A percentile compares a stretch with the other conserved stretches of the same genome.
These are phyloP conservation scores for Oxyruncus cristatus DNA, from an alignment of 2,113 vertebrate species.

Conservation along the genomic window DNA sequence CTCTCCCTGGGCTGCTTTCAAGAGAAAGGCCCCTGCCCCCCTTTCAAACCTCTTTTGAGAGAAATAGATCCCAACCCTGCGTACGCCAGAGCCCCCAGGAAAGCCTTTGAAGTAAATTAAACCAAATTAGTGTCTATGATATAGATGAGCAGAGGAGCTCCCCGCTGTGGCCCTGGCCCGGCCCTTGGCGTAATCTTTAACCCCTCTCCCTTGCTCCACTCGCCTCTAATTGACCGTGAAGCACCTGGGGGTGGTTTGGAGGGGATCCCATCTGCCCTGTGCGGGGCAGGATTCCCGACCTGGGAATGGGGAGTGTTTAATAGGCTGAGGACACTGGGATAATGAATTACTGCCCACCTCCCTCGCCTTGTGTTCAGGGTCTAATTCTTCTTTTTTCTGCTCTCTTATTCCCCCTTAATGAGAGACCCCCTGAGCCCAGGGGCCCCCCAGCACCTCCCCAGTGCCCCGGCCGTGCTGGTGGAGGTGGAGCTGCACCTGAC, in stretches of 20 bases:
- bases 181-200: constrained; percentile 26
- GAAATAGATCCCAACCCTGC: not conserved
- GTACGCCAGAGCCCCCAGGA: not conserved
- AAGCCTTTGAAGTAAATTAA: constrained; percentile 67
- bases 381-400: not conserved
- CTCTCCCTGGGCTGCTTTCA: constrained; percentile 2
- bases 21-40: not conserved
- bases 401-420: not conserved
- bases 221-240: constrained; percentile 35
- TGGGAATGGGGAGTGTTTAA: not conserved
- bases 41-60: constrained; percentile 1
- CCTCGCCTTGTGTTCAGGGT: not conserved
- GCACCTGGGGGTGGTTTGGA: constrained; percentile 43
- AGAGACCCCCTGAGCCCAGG: not conserved
- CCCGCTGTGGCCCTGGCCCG: not conserved
- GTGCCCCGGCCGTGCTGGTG: not conserved
- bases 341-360: not conserved
- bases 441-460: not conserved
- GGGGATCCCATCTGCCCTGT: constrained; percentile 48
- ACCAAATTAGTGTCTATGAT: constrained; percentile 70
- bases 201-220: not conserved
- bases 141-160: constrained; percentile 38
- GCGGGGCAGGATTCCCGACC: not conserved
- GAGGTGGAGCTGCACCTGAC: not conserved
- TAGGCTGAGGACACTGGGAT: not conserved